Evolutionary conservation across 2,888 invertebrate genomes (phyloP).

Genomic region (Branchipolynoe longqiensis): DNA sequence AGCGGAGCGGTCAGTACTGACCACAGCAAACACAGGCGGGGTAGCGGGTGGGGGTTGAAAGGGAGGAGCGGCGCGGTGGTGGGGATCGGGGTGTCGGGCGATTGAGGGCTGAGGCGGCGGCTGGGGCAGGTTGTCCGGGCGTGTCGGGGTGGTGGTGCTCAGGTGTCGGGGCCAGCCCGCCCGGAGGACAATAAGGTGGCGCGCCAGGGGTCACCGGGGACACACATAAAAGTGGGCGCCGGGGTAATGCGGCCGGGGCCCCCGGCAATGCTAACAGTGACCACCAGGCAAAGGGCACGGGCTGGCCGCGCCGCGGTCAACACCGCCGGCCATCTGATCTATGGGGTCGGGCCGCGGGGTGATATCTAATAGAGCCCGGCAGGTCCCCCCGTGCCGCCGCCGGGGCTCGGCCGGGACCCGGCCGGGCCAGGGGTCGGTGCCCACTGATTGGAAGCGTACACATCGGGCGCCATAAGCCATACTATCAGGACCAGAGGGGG

Average conservation of each 20-base stretch:
- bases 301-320: conserved; percentile 1
- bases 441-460: conserved; percentile 49
- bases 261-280: conserved; percentile 35
- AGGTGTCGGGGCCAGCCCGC: conserved; percentile 16
- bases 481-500: conserved; percentile 35
- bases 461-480: conserved; percentile 42
- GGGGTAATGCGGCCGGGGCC: conserved; percentile 21
- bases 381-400: conserved; percentile 49
- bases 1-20: conserved; percentile 12
- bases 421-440: conserved; percentile 42
- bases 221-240: conserved; percentile 32
- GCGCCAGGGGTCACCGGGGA: background rate
- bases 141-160: conserved; percentile 18
- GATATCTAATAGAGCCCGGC: conserved; percentile 50
- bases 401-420: conserved; percentile 11
- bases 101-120: background rate
- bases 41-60: background rate
- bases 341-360: conserved; percentile 45
- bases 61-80: background rate
- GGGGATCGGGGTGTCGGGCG: background rate
- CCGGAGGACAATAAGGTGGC: conserved; percentile 14
- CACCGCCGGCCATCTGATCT: conserved; percentile 53
- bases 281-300: conserved; percentile 15
- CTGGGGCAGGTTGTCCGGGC: conserved; percentile 46
- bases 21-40: conserved; percentile 36